These are phyloP conservation scores for Piaya cayana DNA, from an alignment of 2,113 vertebrate genomes.

Conservation along the genomic window DNA sequence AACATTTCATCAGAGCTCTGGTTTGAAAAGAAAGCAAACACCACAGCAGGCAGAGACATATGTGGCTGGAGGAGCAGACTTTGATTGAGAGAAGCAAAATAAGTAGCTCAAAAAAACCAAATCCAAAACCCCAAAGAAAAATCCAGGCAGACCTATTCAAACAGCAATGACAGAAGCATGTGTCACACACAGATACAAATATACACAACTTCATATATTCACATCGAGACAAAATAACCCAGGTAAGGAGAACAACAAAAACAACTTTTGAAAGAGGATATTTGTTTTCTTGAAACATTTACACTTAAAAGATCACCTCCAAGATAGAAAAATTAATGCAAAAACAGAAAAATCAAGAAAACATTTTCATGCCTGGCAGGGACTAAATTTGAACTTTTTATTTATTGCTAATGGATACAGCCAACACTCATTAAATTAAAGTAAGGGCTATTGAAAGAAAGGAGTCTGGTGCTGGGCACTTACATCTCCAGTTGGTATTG, in stretches of 20 bases:
- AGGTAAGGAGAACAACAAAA: background rate
- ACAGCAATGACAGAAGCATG: constrained; percentile 40
- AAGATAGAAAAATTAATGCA: background rate
- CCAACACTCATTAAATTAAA: background rate
- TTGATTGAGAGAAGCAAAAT: constrained; percentile 28
- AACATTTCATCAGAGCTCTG: constrained; percentile 12
- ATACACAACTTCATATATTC: constrained; percentile 12
- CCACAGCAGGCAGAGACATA: constrained; percentile 39
- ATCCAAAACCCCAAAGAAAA: constrained; percentile 22
- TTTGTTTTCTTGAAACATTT: constrained; percentile 17
- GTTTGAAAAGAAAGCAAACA: constrained; percentile 49
- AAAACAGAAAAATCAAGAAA: background rate
- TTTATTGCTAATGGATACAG: constrained; percentile 9
- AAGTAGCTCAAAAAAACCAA: constrained; percentile 23
- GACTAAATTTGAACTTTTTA: constrained; percentile 1
- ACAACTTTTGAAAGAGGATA: background rate
- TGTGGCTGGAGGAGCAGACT: background rate
- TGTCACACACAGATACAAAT: constrained; percentile 33
- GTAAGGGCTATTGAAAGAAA: background rate
- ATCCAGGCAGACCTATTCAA: background rate
- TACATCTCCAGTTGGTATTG: background rate
- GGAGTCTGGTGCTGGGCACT: background rate
- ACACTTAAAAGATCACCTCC: background rate
- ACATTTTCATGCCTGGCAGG: constrained; percentile 32
- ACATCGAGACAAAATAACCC: constrained; percentile 2